These are phyloP conservation scores for Parnassius smintheus DNA, from an alignment of 2,888 invertebrate genomes.

Conservation along the genomic window DNA sequence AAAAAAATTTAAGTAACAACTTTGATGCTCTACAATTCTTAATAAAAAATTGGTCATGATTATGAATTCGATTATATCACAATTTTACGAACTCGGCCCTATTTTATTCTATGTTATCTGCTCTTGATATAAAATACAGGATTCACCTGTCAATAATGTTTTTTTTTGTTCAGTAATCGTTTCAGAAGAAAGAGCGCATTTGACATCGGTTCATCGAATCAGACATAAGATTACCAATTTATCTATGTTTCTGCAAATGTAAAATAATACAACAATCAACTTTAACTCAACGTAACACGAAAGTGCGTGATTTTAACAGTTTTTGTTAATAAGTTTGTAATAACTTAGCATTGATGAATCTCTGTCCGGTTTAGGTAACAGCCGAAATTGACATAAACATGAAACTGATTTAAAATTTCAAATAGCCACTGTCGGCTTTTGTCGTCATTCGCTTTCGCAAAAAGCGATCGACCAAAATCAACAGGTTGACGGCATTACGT, in stretches of 20 bases:
- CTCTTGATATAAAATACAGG: slow-evolving; percentile 63
- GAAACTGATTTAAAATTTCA: slow-evolving; percentile 72
- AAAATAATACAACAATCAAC: slow-evolving; percentile 20
- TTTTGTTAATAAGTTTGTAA: slow-evolving; percentile 36
- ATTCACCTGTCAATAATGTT: slow-evolving; percentile 68
- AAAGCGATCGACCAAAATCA: slow-evolving; percentile 49
- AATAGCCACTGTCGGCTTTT: slow-evolving; percentile 58
- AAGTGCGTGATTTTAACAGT: slow-evolving; percentile 3
- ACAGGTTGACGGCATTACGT: slow-evolving; percentile 55
- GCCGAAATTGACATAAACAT: slow-evolving; percentile 68
- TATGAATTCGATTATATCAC: no score
- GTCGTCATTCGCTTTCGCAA: slow-evolving; percentile 55
- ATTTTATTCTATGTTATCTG: slow-evolving; percentile 47
- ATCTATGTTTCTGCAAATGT: slow-evolving; percentile 31
- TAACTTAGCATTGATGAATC: slow-evolving; percentile 68
- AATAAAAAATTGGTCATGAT: no score
- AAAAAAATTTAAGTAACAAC: no score
- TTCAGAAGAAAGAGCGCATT: slow-evolving; percentile 55
- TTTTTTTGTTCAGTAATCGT: slow-evolving; percentile 61
- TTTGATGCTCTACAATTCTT: no score
- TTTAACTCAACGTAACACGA: slow-evolving; percentile 5
- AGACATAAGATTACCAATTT: slow-evolving; percentile 26
- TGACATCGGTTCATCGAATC: slow-evolving; percentile 71
- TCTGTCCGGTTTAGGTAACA: slow-evolving; percentile 63
- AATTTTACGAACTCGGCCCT: slow-evolving; percentile 33